Base-by-base conservation (phyloP, 2,888 invertebrate species). In the Caenorhabditis auriculariae region DNA sequence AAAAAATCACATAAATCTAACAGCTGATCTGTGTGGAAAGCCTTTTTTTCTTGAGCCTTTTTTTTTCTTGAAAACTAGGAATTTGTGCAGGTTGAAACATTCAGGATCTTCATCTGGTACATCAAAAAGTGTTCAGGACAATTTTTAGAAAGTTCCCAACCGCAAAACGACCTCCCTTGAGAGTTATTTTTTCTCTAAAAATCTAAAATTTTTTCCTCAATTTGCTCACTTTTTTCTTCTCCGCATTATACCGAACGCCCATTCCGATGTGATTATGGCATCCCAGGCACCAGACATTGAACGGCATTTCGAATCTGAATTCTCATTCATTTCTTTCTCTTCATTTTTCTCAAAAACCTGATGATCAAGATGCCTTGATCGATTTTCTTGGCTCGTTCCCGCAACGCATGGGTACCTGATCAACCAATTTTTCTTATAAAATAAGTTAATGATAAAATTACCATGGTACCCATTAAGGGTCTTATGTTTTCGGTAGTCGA, bases 231-330 rank as follows among this genome's bases (percentile, higher is more conserved):
- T 86, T 87, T 32, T 83, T 83, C 78, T 86, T 86, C 76, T 86
- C 86, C 21, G 86, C 86, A 80, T 87, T 98, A 83, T 98, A 98
- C 47, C 98, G 87, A 0, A 98, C 96, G 0, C 98, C 96, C 95
- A 96, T 98, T 28, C 95, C 98, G 54, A 99, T 93, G 82, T 96
- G 98, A 84, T 93, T 96, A 66, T 90, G 89, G 82, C 98, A 98
- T 51, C 95, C 95, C 37, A 92, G 91, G 76, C 98, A 99, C 98
- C 98, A 98, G 75, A 98, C 96, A 84, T 98, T 98, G 82, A 93
- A 98, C 0, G 98, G 98, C 95, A 98, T 94, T 85, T 98, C 98
- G 86, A 99, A 99, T 44, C 86, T 85, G 64, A 15, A 77, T n/a
- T n/a, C n/a, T n/a, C n/a, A n/a, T n/a, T n/a, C n/a, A n/a, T n/a